These are phyloP conservation scores for Drosophila multiciliata DNA, from an alignment of 2,888 invertebrate species.

Conservation along the genomic window DNA sequence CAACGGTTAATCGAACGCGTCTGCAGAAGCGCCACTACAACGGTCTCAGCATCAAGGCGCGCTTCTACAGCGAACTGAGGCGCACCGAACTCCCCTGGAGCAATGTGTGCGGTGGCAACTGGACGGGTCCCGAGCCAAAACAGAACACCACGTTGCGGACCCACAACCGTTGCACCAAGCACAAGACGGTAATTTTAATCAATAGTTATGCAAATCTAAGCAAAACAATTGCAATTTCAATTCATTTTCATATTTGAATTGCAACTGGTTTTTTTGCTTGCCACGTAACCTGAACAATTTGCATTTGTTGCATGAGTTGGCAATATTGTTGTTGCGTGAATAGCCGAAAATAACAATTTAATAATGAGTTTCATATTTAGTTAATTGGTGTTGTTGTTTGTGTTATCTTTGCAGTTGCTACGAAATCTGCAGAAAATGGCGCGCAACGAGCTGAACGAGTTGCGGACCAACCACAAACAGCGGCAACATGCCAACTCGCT, in stretches of 20 bases:
- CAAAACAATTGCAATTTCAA: background rate
- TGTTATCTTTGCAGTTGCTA: conserved; percentile 48
- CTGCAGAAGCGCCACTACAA: conserved; percentile 50
- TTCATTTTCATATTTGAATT: background rate
- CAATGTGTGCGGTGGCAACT: conserved; percentile 74
- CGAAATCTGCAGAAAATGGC: conserved; percentile 51
- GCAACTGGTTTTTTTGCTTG: background rate
- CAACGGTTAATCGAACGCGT: conserved; percentile 25
- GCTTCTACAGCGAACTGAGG: conserved; percentile 54
- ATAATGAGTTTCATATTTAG: background rate
- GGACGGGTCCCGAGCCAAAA: conserved; percentile 9
- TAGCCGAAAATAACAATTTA: too few species aligned
- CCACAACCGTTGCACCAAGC: conserved; percentile 39
- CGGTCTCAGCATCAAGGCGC: conserved; percentile 27
- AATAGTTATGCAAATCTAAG: background rate
- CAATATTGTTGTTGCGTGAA: too few species aligned
- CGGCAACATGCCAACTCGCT: conserved; percentile 29
- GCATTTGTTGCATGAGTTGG: background rate
- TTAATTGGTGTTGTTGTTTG: background rate
- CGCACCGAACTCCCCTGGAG: conserved; percentile 63
- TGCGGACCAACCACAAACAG: conserved; percentile 44
- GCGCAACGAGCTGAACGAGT: conserved; percentile 34
- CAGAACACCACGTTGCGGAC: background rate
- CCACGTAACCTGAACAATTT: background rate
- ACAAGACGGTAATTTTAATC: conserved; percentile 48